Percentiles rank a stretch among this genome's conserved stretches.
Evolutionary conservation across 2,888 invertebrate genomes (phyloP).

Genomic region (Apoda limacodes): DNA sequence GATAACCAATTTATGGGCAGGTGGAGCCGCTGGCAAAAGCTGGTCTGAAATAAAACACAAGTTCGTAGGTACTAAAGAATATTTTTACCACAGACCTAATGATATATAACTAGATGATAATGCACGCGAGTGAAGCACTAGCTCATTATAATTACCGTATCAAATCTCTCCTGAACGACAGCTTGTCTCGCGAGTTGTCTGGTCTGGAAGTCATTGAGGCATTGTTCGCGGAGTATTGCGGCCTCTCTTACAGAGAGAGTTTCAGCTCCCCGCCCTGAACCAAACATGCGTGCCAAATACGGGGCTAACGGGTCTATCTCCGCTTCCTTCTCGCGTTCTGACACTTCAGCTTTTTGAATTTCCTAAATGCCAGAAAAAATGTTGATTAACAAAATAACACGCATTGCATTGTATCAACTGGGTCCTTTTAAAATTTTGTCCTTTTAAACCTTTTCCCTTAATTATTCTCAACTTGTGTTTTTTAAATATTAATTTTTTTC

Average conservation of each 20-base stretch:
- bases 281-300: slow-evolving; percentile 71
- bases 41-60: neutral
- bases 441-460: too few species aligned
- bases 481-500: too few species aligned
- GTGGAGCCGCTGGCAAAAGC: too few species aligned
- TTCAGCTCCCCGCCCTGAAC: slow-evolving; percentile 46
- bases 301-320: slow-evolving; percentile 74
- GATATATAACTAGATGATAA: neutral
- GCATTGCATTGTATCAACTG: too few species aligned
- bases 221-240: slow-evolving; percentile 64
- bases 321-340: slow-evolving; percentile 72
- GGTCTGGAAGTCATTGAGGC: slow-evolving; percentile 76
- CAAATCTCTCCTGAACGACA: slow-evolving; percentile 74
- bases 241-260: slow-evolving; percentile 57
- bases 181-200: slow-evolving; percentile 73
- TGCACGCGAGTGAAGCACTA: neutral
- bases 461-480: too few species aligned
- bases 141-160: slow-evolving; percentile 55
- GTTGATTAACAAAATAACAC: too few species aligned
- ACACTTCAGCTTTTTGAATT: slow-evolving; percentile 55
- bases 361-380: slow-evolving; percentile 36
- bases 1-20: too few species aligned
- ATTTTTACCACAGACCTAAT: neutral
- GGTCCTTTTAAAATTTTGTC: too few species aligned
- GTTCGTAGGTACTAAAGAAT: neutral